A percentile compares a stretch with the other conserved stretches of the same genome.
Evolutionary conservation across 2,113 vertebrate genomes (phyloP).

Genomic region (Hemibagrus wyckioides): DNA sequence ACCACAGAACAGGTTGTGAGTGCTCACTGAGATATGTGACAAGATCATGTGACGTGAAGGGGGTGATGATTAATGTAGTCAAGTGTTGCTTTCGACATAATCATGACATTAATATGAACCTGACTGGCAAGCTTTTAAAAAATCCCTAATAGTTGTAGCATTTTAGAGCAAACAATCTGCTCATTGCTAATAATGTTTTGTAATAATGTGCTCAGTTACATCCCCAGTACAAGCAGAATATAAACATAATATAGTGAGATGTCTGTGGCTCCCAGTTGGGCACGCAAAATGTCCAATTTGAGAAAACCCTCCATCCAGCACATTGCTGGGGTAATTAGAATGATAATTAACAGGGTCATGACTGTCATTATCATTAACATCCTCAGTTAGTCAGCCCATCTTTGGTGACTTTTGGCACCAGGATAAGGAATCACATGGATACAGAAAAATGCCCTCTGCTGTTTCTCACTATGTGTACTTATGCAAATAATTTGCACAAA

Average conservation of each 20-base stretch:
- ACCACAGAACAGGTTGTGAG: too few species aligned
- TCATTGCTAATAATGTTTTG: not conserved
- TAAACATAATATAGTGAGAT: constrained; percentile 1
- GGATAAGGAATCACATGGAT: not conserved
- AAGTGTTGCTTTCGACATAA: too few species aligned
- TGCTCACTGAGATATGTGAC: too few species aligned
- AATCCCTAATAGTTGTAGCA: not conserved
- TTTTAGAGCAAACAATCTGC: not conserved
- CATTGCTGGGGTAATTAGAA: constrained; percentile 23
- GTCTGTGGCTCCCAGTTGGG: not conserved
- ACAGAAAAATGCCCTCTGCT: constrained; percentile 23
- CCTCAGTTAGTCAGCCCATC: constrained; percentile 12
- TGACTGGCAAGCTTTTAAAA: not conserved
- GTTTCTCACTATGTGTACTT: not conserved
- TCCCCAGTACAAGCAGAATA: not conserved
- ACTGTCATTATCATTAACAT: constrained; percentile 29
- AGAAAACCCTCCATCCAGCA: constrained; percentile 25
- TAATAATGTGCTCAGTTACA: not conserved
- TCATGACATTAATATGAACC: not conserved
- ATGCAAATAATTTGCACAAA: constrained; percentile 8
- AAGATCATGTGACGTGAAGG: too few species aligned
- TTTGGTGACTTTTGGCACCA: constrained; percentile 11
- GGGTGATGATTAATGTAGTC: too few species aligned
- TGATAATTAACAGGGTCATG: constrained; percentile 39
- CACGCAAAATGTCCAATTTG: constrained; percentile 4